Evolutionary conservation across 2,888 invertebrate species (phyloP), one percentile per base, ranked within the genome.

Genomic region (Abrostola triplasia): DNA sequence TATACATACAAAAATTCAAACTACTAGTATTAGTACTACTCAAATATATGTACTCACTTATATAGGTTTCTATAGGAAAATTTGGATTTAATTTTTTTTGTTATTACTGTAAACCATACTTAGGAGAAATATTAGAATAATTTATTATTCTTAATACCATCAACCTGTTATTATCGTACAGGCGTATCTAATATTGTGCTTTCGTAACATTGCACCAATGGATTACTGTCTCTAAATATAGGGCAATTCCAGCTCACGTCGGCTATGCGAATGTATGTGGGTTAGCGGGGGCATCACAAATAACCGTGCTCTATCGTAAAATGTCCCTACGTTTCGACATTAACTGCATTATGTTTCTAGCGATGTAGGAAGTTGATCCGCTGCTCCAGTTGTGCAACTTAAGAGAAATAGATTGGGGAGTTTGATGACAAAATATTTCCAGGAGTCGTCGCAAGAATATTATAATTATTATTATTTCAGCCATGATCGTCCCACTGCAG

Each of bases 181-280:
- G 38, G 40, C 37, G 49, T 49, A 51, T 24, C 24, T 79, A 79
- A 80, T 56, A 50, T 67, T 59, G 63, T 79, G 79, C 79, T 88
- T 88, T 90, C 88, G 88, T 85, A 91, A 90, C 81, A 81, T 79
- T 82, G 84, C 84, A 84, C 80, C 83, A 81, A 77, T 82, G 79
- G 83, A 81, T 85, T 85, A 80, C 83, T 76, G 76, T 75, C 80
- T 83, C 89, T 92, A 92, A 89, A 93, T 91, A 90, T 93, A 92
- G 91, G 90, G 81, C 90, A 89, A 88, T 87, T 85, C 82, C 84
- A 85, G 84, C 70, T 79, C 75, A 59, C 73, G 73, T 75, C 74
- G 83, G 86, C 86, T 86, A 88, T 90, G 91, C 90, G 84, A 90
- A 90, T 88, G 89, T 89, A 90, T 88, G 74, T 92, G 76, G 92